Conservation (phyloP, 2,113 vertebrate species). For the Bubo bubo region DNA sequence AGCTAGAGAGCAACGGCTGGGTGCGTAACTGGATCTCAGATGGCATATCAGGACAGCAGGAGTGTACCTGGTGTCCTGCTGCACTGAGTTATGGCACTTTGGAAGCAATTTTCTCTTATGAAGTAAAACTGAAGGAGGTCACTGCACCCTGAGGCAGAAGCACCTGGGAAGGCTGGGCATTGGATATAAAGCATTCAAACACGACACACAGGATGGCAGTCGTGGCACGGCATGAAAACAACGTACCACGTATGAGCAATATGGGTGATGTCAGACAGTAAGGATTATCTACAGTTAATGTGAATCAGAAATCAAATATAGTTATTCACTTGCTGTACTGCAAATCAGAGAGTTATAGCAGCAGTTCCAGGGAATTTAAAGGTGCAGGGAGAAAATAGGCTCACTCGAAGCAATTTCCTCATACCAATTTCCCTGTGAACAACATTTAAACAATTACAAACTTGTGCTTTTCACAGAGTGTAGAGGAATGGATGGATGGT, state of each 20-base stretch:
- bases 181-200: not conserved
- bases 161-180: not conserved
- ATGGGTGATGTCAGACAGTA: not conserved
- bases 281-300: not conserved
- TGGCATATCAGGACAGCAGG: not conserved
- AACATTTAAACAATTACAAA: not conserved
- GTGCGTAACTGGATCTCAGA: not conserved
- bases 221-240: not conserved
- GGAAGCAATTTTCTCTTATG: not conserved
- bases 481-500: not conserved
- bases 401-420: not conserved
- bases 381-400: not conserved
- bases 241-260: rapidly evolving
- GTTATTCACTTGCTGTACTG: not conserved
- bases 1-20: not conserved
- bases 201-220: not conserved
- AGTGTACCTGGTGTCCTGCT: not conserved
- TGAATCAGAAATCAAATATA: not conserved
- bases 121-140: not conserved
- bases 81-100: not conserved
- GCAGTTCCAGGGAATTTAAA: not conserved
- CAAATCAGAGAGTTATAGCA: not conserved
- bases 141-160: not conserved
- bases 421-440: not conserved
- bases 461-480: not conserved